phyloP scores from a whole-genome alignment of 2,113 vertebrate genomes.

The Bucco capensis region DNA sequence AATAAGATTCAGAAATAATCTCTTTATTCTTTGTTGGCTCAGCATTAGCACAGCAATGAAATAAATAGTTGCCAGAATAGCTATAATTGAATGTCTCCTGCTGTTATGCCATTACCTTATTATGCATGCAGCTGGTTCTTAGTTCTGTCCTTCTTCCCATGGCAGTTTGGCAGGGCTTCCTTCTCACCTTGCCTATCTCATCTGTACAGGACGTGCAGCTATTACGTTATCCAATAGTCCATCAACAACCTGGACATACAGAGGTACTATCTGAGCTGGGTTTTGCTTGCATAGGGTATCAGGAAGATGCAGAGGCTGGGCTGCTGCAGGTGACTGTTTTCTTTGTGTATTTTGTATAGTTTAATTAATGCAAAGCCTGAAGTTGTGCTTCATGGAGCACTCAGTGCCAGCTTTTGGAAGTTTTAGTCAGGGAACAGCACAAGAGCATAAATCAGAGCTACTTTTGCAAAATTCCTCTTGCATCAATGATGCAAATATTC shows the following conservation, averaged over 20 bases:
- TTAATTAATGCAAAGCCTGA: background rate
- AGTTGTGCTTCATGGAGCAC: background rate
- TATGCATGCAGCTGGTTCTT: background rate
- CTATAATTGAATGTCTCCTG: background rate
- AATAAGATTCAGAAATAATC: background rate
- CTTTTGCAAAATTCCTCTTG: background rate
- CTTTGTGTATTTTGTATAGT: background rate
- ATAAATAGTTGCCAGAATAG: background rate
- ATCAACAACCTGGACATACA: background rate
- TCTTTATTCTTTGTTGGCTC: background rate
- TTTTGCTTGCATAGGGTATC: background rate
- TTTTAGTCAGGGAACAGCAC: background rate
- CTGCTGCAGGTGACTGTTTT: background rate
- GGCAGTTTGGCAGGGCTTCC: background rate
- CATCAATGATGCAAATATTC: background rate
- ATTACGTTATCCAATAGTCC: rapidly evolving
- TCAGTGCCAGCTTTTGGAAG: background rate
- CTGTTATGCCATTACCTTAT: background rate
- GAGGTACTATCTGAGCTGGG: background rate
- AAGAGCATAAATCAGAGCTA: background rate
- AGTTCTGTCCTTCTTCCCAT: background rate
- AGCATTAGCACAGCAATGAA: background rate
- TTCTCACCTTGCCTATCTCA: background rate
- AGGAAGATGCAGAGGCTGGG: background rate
- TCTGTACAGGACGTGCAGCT: background rate